phyloP scores from a whole-genome alignment of 2,888 invertebrate genomes.

The Cordylochernes scorpioides region DNA sequence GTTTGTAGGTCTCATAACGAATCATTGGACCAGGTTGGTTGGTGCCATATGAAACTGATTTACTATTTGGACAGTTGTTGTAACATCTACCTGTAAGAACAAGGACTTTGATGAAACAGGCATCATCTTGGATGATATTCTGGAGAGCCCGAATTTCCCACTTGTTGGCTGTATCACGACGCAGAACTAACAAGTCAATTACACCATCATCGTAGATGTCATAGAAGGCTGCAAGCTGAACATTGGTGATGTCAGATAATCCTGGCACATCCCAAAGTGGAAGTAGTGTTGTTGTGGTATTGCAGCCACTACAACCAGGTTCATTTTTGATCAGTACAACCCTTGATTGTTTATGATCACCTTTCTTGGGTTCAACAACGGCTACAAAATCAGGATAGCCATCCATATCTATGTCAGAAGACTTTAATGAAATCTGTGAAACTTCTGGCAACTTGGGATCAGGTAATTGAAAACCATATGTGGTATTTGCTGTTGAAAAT shows the following conservation, averaged over 20 bases:
- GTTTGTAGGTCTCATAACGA: slow-evolving; percentile 59
- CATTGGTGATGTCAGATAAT: slow-evolving; percentile 32
- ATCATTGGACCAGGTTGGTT: slow-evolving; percentile 75
- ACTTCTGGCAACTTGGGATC: slow-evolving; percentile 12
- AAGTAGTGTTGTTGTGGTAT: slow-evolving; percentile 50
- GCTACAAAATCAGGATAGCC: slow-evolving; percentile 75
- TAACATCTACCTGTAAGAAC: slow-evolving; percentile 44
- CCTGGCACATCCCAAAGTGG: slow-evolving; percentile 44
- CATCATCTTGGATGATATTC: slow-evolving; percentile 70
- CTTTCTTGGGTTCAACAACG: slow-evolving; percentile 28
- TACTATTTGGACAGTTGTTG: slow-evolving; percentile 22
- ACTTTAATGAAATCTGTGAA: slow-evolving; percentile 34
- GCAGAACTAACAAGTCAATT: slow-evolving; percentile 53
- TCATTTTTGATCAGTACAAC: slow-evolving; percentile 53
- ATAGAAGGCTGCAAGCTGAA: slow-evolving; percentile 51
- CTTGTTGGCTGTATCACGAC: slow-evolving; percentile 21
- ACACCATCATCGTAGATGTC: slow-evolving; percentile 67
- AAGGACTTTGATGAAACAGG: slow-evolving; percentile 77
- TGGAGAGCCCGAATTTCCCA: slow-evolving; percentile 41
- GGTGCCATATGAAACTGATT: no score
- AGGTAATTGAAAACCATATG: slow-evolving; percentile 37
- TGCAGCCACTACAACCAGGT: slow-evolving; percentile 33
- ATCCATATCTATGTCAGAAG: slow-evolving; percentile 84
- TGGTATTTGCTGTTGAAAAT: slow-evolving; percentile 18
- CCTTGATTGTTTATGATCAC: slow-evolving; percentile 30